Conservation (phyloP, 2,888 invertebrate species). For the Tineola bisselliella region DNA sequence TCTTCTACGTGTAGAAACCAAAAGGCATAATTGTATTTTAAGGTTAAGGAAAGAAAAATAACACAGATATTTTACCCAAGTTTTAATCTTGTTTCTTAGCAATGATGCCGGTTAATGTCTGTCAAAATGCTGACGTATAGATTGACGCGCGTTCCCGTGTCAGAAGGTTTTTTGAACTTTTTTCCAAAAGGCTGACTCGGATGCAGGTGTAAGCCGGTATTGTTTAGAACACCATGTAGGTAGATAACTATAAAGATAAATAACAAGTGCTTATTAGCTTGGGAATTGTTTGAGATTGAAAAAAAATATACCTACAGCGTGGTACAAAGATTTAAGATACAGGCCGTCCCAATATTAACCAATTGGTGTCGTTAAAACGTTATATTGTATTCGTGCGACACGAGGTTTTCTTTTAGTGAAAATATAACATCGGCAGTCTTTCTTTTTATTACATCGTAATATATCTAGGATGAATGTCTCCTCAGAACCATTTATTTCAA, state of each 20-base stretch:
- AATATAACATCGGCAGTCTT: background rate
- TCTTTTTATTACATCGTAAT: background rate
- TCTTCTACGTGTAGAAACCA: too few species aligned
- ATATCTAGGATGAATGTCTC: background rate
- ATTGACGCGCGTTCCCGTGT: slow-evolving; percentile 57
- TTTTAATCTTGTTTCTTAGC: background rate
- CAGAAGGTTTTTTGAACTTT: slow-evolving; percentile 8
- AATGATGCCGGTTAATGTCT: slow-evolving; percentile 55
- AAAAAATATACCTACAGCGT: background rate
- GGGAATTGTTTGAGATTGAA: background rate
- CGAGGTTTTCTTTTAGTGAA: background rate
- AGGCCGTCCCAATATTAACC: background rate
- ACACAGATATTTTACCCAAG: background rate
- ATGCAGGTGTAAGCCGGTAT: slow-evolving; percentile 51
- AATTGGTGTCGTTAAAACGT: too few species aligned
- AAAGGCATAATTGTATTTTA: background rate
- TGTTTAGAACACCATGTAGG: slow-evolving; percentile 25
- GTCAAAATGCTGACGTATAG: slow-evolving; percentile 62
- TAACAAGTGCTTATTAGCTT: slow-evolving; percentile 2
- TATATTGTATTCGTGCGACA: background rate
- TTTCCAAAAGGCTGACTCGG: slow-evolving; percentile 14
- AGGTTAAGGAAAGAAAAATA: background rate
- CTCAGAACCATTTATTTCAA: background rate
- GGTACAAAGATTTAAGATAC: background rate
- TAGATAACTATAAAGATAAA: slow-evolving; percentile 1